Evolutionary conservation across 2,797 vertebrate genomes (phyloP), one percentile per base, ranked within the genome.

Genomic region (Adrianichthys oophorus): DNA sequence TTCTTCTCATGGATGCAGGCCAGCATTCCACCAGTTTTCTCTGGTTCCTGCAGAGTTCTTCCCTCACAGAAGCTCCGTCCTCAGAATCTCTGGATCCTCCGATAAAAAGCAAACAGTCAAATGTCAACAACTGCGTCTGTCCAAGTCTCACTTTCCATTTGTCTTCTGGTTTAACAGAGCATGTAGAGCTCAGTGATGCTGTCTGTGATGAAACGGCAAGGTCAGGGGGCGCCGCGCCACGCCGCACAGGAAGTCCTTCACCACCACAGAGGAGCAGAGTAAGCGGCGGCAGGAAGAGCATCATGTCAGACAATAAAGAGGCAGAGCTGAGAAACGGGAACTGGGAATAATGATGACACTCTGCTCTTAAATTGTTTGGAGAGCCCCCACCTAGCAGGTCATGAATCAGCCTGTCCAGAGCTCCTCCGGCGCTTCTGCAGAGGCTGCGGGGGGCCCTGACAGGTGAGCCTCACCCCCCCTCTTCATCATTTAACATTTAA

Each of bases 351-450:
- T 76, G 71, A 87, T 52, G 17, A 89, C 84, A 83, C 84, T 88
- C 90, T 87, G 89, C 88, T 75, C 87, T 86, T 90, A 91, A 91
- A 90, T 86, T 83, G 90, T 91, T 90, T 85, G 73, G 87, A 90
- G 87, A 90, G 85, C 77, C 81, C 79, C 66, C 71, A 85, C 82
- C 84, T 87, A 84, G 59, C 43, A 44, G 80, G 75, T 82, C 82
- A 92, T 92, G 87, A 90, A 91, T 91, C 90, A 91, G 82, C 56
- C 78, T 80, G 82, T 78, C 82, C 71, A 4, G 26, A 23, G 51
- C 64, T 63, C 76, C 79, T 79, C 54, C 67, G 85, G 76, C 74
- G 52, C 48, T 65, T 46, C 74, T 51, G 57, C 41, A 23, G 66
- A 69, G 78, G 62, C 48, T 29, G 42, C 43, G 58, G 58, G 58